A percentile compares a stretch with the other conserved stretches of the same genome.
Evolutionary conservation across 1,140 invertebrate species (phyloP).

Genomic region (Argopecten irradians): DNA sequence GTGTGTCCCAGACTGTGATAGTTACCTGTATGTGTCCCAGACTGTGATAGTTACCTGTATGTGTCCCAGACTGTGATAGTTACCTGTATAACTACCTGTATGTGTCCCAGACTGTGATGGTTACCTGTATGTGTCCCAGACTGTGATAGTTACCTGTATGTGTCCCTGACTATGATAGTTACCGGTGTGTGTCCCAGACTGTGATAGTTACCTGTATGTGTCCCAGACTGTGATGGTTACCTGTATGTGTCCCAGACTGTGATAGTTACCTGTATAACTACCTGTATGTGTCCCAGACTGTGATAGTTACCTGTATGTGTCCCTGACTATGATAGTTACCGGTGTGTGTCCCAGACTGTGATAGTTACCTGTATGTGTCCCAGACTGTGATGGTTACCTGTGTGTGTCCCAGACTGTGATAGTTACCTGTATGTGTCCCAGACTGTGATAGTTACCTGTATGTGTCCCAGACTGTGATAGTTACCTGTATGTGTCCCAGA

Average conservation of each 20-base stretch:
- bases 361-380: conserved; percentile 12
- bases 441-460: background rate
- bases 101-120: background rate
- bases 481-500: background rate
- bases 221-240: background rate
- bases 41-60: background rate
- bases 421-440: conserved; percentile 14
- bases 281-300: background rate
- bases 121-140: background rate
- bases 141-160: conserved; percentile 12
- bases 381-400: background rate
- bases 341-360: background rate
- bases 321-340: background rate
- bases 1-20: background rate
- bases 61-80: background rate
- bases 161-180: background rate
- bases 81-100: conserved; percentile 9
- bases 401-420: background rate
- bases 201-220: conserved; percentile 2
- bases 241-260: background rate
- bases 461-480: background rate
- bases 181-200: background rate
- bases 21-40: conserved; percentile 3
- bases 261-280: background rate
- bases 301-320: background rate